Evolutionary conservation across 2,797 vertebrate species (phyloP), one percentile per base, ranked within the genome.

Genomic region (Ctenopoma multispine): DNA sequence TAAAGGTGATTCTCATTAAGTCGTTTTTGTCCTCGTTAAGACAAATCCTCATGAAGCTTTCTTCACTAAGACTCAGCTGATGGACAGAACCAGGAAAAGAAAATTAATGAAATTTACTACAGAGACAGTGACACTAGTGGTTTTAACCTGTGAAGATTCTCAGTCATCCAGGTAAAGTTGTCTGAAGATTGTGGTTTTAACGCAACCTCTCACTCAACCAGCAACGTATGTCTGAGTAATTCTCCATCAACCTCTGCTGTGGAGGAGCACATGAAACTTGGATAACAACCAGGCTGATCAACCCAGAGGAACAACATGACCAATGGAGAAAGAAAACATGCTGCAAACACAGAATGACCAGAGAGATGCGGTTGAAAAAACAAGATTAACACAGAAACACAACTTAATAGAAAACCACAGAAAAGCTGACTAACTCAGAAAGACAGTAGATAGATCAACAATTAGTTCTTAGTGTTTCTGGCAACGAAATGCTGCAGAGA

Each of bases 31-130:
- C 31, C 56, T 62, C 5, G 21, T 65, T 55, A 62, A 41, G 38
- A 79, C 66, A 70, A 50, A 51, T 69, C 61, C 64, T 56, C 10
- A 15, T 63, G 70, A 74, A 44, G 34, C 44, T 43, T 46, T 15
- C n/a, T 72, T 80, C 2, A 1, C 75, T 72, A 55, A 34, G 41
- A 58, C 58, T 55, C n/a, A 17, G 43, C 17, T 54, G 68, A 61
- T 0, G 5, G 56, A 70, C 38, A 51, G 54, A 64, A 41, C 0
- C 27, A 65, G 15, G 18, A 68, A 55, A 54, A 31, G 38, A 63
- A 63, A 21, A 66, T 70, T 62, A 29, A 29, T 12, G 38, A 64
- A 59, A 75, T 80, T 63, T 64, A 5, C 47, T 50, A 41, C 64
- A 54, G 14, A 54, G 7, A 18, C 4, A 14, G 5, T 8, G 34